Evolutionary conservation across 2,888 invertebrate genomes (phyloP), one percentile per base, ranked within the genome.

Genomic region (Formica aserva): DNA sequence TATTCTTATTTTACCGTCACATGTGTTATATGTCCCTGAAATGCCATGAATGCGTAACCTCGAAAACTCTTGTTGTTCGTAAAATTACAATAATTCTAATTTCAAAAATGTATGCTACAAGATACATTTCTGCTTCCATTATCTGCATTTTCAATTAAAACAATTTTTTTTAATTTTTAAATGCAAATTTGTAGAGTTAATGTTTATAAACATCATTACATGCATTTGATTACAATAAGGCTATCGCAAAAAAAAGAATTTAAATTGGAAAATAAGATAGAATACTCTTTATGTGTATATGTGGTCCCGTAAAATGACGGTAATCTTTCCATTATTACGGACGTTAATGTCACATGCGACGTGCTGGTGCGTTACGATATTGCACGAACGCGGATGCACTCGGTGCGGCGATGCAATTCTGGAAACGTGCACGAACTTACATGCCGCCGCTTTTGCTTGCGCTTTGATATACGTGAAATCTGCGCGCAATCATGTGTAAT

Each of bases 401-500:
- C 22, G 15, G 63, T 32, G 65, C 6, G 26, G 32, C 45, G 45
- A 45, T 45, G 45, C 45, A 45, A 45, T 45, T 75, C 22, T 75
- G 48, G 15, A 75, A 75, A 63, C 38, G 11, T 15, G 60, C n/a
- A 62, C 8, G 22, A 75, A 63, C 62, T 63, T 5, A 63, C 75
- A 75, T 48, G 18, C 63, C 60, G 29, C 62, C 29, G 26, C 41
- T 45, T 72, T 18, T 57, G 41, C 60, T 38, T 55, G n/a, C 32
- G 15, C 65, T 52, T 35, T 26, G 35, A 75, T 35, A 18, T 65
- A 66, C 66, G 15, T 76, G 38, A 66, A 66, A 76, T 66, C 18
- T 66, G 26, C 38, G 66, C 52, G 8, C 48, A 66, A 76, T 76
- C 52, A 65, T 35, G 65, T 18, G 48, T 76, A 76, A 76, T 66